phyloP scores from a whole-genome alignment of 2,113 vertebrate genomes.

The Dicaeum eximium region DNA sequence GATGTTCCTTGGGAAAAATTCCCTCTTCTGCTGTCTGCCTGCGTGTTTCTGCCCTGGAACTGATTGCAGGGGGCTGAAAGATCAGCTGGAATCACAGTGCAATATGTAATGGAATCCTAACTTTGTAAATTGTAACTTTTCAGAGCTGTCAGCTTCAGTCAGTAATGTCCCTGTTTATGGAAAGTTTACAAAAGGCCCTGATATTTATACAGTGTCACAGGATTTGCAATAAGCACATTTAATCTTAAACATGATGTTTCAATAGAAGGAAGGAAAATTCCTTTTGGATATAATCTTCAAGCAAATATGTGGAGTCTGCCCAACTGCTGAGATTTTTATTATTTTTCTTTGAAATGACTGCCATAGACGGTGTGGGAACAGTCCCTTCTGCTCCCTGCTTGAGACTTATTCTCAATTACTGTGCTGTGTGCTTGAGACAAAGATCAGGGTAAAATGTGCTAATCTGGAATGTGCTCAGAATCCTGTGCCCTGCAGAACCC shows the following conservation, averaged over 20 bases:
- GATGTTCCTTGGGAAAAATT: neutral
- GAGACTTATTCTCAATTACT: neutral
- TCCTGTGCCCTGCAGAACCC: neutral
- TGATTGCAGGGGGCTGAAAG: neutral
- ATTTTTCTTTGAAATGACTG: neutral
- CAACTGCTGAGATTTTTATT: neutral
- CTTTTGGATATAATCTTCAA: neutral
- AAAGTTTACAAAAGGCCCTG: neutral
- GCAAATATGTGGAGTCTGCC: neutral
- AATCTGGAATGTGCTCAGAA: neutral
- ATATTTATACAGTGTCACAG: neutral
- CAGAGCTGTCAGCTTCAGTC: neutral
- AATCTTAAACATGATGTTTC: neutral
- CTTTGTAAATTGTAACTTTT: neutral
- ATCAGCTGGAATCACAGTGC: neutral
- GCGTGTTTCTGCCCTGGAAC: neutral
- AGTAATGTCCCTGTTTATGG: neutral
- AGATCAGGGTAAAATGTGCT: neutral
- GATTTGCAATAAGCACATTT: neutral
- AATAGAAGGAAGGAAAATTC: neutral
- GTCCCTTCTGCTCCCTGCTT: neutral
- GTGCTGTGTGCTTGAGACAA: neutral
- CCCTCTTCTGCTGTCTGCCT: neutral
- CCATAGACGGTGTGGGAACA: neutral
- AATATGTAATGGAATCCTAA: neutral